Conservation (phyloP, 2,888 invertebrate species). For the Drosophila kokeensis region DNA sequence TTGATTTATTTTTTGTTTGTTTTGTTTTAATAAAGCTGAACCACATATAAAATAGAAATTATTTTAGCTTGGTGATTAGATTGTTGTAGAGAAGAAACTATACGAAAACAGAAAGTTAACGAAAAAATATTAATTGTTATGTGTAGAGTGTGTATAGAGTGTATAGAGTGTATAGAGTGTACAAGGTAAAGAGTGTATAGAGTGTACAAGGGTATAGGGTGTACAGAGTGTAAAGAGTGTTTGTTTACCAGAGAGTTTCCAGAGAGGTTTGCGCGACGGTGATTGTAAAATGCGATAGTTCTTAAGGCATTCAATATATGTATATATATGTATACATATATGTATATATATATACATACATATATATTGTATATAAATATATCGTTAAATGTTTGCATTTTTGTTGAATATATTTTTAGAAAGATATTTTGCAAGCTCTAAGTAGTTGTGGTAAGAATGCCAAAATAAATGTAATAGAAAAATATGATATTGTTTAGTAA, state of each 20-base stretch:
- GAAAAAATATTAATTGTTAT: slow-evolving; percentile 37
- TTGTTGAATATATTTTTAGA: slow-evolving; percentile 39
- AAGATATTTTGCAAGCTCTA: slow-evolving; percentile 54
- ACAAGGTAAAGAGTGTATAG: slow-evolving; percentile 17
- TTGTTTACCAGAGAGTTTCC: slow-evolving; percentile 44
- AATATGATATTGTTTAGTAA: slow-evolving; percentile 56
- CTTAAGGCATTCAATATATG: slow-evolving; percentile 49
- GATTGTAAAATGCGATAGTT: slow-evolving; percentile 61
- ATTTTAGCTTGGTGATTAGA: slow-evolving; percentile 85
- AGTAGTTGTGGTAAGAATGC: slow-evolving; percentile 53
- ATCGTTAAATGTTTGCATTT: slow-evolving; percentile 29
- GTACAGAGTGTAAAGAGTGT: slow-evolving; percentile 16
- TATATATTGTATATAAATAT: slow-evolving; percentile 30
- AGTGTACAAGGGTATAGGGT: slow-evolving; percentile 14
- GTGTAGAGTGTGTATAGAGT: slow-evolving; percentile 21
- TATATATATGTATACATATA: slow-evolving; percentile 13
- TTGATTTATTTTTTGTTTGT: slow-evolving; percentile 52
- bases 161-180: slow-evolving; percentile 17
- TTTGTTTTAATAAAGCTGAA: slow-evolving; percentile 84
- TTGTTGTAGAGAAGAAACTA: slow-evolving; percentile 52
- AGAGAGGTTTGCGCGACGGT: slow-evolving; percentile 47
- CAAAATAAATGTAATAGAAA: slow-evolving; percentile 60
- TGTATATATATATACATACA: slow-evolving; percentile 11
- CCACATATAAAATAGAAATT: slow-evolving; percentile 86
- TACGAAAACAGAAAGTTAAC: slow-evolving; percentile 41